phyloP scores from a whole-genome alignment of 2,888 invertebrate genomes.

The Drosophila ochracea region DNA sequence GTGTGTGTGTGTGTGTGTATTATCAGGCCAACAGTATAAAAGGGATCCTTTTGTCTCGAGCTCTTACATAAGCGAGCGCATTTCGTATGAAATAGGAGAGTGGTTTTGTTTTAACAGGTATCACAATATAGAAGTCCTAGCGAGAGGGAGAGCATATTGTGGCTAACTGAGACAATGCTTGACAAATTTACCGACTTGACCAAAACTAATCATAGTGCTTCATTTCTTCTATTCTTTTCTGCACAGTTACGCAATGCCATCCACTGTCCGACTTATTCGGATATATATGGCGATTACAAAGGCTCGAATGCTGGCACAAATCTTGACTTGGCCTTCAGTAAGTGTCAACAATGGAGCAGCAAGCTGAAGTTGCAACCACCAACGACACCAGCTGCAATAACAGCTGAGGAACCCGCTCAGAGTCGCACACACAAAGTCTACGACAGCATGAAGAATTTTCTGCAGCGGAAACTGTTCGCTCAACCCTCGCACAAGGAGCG shows the following conservation, averaged over 20 bases:
- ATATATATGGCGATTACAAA: slow-evolving; percentile 65
- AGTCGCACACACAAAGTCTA: slow-evolving; percentile 82
- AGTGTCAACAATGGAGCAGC: slow-evolving; percentile 79
- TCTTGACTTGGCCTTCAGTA: slow-evolving; percentile 72
- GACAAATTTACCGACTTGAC: slow-evolving; percentile 33
- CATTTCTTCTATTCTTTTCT: slow-evolving; percentile 16
- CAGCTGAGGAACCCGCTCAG: slow-evolving; percentile 36
- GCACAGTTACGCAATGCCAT: slow-evolving; percentile 70
- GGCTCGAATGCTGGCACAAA: slow-evolving; percentile 60
- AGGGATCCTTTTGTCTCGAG: slow-evolving; percentile 35
- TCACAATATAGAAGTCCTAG: background rate
- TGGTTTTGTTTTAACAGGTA: slow-evolving; percentile 31
- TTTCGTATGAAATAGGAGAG: slow-evolving; percentile 58
- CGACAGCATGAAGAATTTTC: slow-evolving; percentile 83
- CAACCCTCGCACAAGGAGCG: slow-evolving; percentile 55
- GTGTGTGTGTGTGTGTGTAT: slow-evolving; percentile 40
- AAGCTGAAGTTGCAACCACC: slow-evolving; percentile 69
- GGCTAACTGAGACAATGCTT: slow-evolving; percentile 35
- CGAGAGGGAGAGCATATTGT: background rate
- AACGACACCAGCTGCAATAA: slow-evolving; percentile 23
- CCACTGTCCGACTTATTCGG: slow-evolving; percentile 76
- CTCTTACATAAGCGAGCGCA: slow-evolving; percentile 41
- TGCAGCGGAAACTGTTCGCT: slow-evolving; percentile 82
- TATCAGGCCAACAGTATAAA: slow-evolving; percentile 32
- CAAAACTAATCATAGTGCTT: slow-evolving; percentile 57